Evolutionary conservation across 92 coral and sea anemone genomes (phyloP).

Genomic region (Palythoa grandiflora): DNA sequence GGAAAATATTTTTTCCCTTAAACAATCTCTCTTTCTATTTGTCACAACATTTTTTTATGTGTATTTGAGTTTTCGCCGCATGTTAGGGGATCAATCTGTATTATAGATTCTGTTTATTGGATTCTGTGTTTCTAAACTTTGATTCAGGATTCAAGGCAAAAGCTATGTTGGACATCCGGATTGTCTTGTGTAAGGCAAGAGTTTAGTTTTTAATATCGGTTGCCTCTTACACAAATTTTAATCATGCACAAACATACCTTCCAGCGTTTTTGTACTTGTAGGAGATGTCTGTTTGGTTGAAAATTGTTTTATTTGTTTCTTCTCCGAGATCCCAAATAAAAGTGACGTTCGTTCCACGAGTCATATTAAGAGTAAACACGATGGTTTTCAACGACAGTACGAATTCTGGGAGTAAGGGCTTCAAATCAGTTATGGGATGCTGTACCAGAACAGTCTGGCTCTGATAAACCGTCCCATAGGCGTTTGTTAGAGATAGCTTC

Average conservation of each 20-base stretch:
- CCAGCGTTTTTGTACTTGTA: conserved; percentile 10
- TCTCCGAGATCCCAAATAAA: conserved; percentile 39
- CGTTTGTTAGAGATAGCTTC: background rate
- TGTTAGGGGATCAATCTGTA: too few relatives aligned
- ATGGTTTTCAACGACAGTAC: background rate
- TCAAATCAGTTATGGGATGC: conserved; percentile 29
- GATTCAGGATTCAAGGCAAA: too few relatives aligned
- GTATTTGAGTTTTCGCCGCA: too few relatives aligned
- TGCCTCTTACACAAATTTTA: too few relatives aligned
- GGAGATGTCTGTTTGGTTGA: background rate
- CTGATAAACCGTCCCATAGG: background rate
- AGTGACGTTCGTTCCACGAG: conserved; percentile 18
- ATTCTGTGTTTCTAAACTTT: too few relatives aligned
- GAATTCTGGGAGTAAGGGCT: conserved; percentile 1
- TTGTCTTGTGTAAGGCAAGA: too few relatives aligned
- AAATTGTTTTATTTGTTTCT: background rate
- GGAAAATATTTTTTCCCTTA: too few relatives aligned
- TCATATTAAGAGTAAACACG: background rate
- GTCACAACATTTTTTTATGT: too few relatives aligned
- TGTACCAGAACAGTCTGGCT: background rate
- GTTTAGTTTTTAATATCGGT: too few relatives aligned
- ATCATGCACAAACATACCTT: conserved; percentile 3
- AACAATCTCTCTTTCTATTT: too few relatives aligned
- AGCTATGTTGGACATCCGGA: too few relatives aligned
- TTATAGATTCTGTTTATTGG: too few relatives aligned